Evolutionary conservation across 2,113 vertebrate genomes (phyloP), one percentile per base, ranked within the genome.

Genomic region (Myiozetetes cayanensis): DNA sequence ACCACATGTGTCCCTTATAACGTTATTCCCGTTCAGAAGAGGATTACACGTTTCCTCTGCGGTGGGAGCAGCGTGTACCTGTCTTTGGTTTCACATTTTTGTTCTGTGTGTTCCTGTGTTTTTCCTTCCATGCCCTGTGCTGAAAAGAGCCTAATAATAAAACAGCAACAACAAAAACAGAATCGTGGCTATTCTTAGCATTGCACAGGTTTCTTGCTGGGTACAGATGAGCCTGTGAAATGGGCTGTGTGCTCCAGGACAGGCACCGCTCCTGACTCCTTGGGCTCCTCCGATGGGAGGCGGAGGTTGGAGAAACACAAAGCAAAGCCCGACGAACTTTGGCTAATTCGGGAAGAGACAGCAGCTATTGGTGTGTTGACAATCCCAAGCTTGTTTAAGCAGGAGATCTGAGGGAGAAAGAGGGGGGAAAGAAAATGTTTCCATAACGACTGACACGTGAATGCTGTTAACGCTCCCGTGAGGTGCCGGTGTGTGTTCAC

Each of bases 381-480:
- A 96, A 47, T 47, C 56, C 56, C 55, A 58, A 65, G 49, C 47
- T 85, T 89, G 65, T 85, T 93, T 75, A 74, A 74, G 83, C 52
- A 52, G 76, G 63, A 81, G 39, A 81, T 92, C 56, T 3, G 11
- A 90, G 70, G 47, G 39, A 76, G 66, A 53, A 74, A 9, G 47
- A 22, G 31, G 17, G 46, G 46, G 7, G 3, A 25, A 80, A 49
- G 58, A 81, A 68, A 84, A 95, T 76, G 93, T 95, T 95, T 94
- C 86, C 96, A 90, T 96, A 97, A 97, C 62, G 6, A 96, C 95
- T 63, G 78, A 63, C 50, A 70, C 1, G 5, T 65, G 84, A 76
- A 63, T 2, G 35, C 58, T 50, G 76, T 37, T 44, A 20, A 44
- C 1, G 19, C 28, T 77, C 58, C 78, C 1, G 10, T 1, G 44